Conservation (phyloP, 1,140 invertebrate species). For the Eulimnadia texana region DNA sequence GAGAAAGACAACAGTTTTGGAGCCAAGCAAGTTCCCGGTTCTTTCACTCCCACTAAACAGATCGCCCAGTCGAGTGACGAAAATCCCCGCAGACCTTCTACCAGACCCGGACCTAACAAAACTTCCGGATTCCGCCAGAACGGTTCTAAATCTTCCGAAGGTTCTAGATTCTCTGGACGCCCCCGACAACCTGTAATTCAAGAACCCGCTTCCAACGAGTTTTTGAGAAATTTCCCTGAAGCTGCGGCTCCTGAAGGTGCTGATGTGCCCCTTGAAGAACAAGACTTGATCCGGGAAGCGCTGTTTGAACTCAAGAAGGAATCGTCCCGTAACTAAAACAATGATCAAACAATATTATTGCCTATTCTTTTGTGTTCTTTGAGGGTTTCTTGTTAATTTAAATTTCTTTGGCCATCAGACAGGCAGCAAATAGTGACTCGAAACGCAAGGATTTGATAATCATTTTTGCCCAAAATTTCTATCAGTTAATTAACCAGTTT, state of each 20-base stretch:
- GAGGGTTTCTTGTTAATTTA: too few species aligned
- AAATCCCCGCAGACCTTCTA: background rate
- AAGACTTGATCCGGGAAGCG: slow-evolving; percentile 10
- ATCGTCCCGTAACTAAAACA: too few species aligned
- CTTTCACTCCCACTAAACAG: background rate
- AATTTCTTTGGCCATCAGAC: too few species aligned
- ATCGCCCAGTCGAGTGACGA: background rate
- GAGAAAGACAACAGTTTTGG: background rate
- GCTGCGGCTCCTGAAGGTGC: slow-evolving; percentile 17
- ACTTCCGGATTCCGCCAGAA: background rate
- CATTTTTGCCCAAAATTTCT: too few species aligned
- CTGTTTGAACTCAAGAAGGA: slow-evolving; percentile 14
- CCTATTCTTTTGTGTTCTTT: too few species aligned
- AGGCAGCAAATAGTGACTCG: too few species aligned
- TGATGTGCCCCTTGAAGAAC: slow-evolving; percentile 16
- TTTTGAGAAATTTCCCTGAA: slow-evolving; percentile 9
- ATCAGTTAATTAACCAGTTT: background rate
- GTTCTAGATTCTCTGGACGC: background rate
- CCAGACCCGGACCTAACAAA: background rate
- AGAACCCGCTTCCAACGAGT: background rate
- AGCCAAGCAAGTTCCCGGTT: background rate
- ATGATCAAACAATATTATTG: too few species aligned
- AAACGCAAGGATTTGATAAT: too few species aligned
- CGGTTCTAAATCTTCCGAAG: background rate
- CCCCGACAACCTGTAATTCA: background rate